Percentiles rank a stretch among this genome's conserved stretches.
Evolutionary conservation across 2,888 invertebrate species (phyloP).

Genomic region (Morpho helenor): DNA sequence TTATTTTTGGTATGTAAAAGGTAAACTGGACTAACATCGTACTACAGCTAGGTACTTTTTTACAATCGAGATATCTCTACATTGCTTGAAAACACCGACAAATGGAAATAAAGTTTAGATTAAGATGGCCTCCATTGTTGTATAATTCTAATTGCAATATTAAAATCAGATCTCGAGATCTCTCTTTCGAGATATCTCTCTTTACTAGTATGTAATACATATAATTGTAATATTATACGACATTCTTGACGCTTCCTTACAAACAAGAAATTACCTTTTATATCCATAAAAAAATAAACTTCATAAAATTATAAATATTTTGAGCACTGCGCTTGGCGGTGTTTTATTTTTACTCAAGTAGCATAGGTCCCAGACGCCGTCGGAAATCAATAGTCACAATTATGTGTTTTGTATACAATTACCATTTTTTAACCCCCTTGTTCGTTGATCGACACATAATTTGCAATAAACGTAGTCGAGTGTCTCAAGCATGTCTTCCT

Average conservation of each 20-base stretch:
- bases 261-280: background rate
- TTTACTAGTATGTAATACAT: too few relatives aligned
- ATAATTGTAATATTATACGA: too few relatives aligned
- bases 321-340: slow-evolving; percentile 3
- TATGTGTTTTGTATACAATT: background rate
- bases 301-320: background rate
- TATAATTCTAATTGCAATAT: too few relatives aligned
- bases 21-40: slow-evolving; percentile 42
- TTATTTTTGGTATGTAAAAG: slow-evolving; percentile 63
- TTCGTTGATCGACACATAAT: background rate
- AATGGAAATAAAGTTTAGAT: too few relatives aligned
- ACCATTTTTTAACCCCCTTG: background rate
- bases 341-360: slow-evolving; percentile 21
- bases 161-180: too few relatives aligned
- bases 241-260: too few relatives aligned
- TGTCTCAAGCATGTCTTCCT: slow-evolving; percentile 56
- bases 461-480: slow-evolving; percentile 42
- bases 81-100: too few relatives aligned
- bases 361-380: slow-evolving; percentile 22
- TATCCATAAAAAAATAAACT: background rate
- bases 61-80: too few relatives aligned
- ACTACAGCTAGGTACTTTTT: background rate
- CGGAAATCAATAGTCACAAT: background rate
- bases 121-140: too few relatives aligned
- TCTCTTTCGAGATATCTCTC: too few relatives aligned